A percentile compares a stretch with the other conserved stretches of the same genome.
phyloP scores from a whole-genome alignment of 2,888 invertebrate species.

The Caenorhabditis sp. region DNA sequence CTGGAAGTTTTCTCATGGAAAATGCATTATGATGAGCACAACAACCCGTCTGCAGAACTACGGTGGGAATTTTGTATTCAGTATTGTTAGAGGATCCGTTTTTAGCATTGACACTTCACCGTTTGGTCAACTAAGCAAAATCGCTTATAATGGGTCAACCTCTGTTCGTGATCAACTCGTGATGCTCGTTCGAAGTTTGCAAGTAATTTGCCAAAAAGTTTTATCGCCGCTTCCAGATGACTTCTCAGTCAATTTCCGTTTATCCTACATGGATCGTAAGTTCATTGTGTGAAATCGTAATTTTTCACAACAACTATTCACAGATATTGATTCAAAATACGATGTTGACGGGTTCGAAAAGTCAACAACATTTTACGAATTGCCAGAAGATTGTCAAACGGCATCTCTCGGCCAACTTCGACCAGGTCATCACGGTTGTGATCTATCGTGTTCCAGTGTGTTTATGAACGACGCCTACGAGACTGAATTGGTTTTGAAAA shows the following conservation, averaged over 20 bases:
- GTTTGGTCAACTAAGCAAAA: background rate
- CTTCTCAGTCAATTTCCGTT: slow-evolving; percentile 5
- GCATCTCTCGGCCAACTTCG: slow-evolving; percentile 14
- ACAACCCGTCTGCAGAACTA: slow-evolving; percentile 2
- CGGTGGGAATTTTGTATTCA: background rate
- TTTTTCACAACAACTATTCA: background rate
- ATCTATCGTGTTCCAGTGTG: slow-evolving; percentile 8
- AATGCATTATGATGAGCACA: slow-evolving; percentile 12
- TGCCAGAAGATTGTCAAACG: slow-evolving; percentile 5
- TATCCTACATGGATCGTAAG: slow-evolving; percentile 6
- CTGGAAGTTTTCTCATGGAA: slow-evolving; percentile 23
- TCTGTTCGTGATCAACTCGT: slow-evolving; percentile 18
- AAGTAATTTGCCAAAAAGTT: slow-evolving; percentile 9
- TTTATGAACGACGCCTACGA: slow-evolving; percentile 15
- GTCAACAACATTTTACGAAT: slow-evolving; percentile 3
- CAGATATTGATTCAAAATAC: slow-evolving; percentile 5
- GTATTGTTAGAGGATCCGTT: background rate
- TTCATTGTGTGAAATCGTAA: background rate
- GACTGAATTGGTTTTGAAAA: slow-evolving; percentile 6
- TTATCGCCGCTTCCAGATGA: slow-evolving; percentile 6
- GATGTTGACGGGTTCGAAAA: slow-evolving; percentile 9
- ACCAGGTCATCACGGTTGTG: slow-evolving; percentile 18
- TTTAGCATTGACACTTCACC: background rate
- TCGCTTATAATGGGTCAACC: background rate
- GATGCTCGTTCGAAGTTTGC: slow-evolving; percentile 11